Evolutionary conservation across 2,797 vertebrate species (phyloP).

Genomic region (Clarias laeviceps): DNA sequence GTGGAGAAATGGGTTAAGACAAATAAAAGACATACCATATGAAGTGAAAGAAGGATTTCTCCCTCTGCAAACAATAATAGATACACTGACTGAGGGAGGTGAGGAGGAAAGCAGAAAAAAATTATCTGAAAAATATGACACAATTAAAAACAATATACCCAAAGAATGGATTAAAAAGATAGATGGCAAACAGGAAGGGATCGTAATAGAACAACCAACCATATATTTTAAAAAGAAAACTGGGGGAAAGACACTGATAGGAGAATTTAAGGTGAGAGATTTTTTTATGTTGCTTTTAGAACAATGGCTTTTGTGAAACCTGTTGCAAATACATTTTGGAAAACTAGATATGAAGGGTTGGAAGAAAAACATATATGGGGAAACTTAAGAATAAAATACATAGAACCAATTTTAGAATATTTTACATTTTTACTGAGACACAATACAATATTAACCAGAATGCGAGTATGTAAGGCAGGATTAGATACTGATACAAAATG

Average conservation of each 20-base stretch:
- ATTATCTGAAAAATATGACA: not conserved
- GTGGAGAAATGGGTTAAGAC: not conserved
- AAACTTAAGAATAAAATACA: not conserved
- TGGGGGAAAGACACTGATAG: too few species aligned
- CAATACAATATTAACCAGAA: too few species aligned
- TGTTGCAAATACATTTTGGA: not conserved
- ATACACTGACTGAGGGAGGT: not conserved
- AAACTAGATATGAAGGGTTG: not conserved
- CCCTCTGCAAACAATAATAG: not conserved
- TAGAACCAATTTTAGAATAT: too few species aligned
- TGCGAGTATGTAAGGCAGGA: too few species aligned
- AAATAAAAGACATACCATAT: not conserved
- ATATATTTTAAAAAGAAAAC: not conserved
- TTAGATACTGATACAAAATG: too few species aligned
- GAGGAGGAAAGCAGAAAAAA: not conserved
- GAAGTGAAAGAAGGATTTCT: not conserved
- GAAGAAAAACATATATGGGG: not conserved
- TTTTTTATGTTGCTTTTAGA: not conserved
- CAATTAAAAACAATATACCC: conserved; percentile 1
- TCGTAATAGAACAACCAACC: not conserved
- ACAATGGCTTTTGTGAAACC: not conserved
- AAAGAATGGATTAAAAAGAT: conserved; percentile 15
- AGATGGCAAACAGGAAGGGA: not conserved
- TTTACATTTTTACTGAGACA: too few species aligned
- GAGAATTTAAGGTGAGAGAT: not conserved